A percentile compares a stretch with the other conserved stretches of the same genome.
Evolutionary conservation across 2,113 vertebrate species (phyloP).

Genomic region (human (Homo sapiens)): DNA sequence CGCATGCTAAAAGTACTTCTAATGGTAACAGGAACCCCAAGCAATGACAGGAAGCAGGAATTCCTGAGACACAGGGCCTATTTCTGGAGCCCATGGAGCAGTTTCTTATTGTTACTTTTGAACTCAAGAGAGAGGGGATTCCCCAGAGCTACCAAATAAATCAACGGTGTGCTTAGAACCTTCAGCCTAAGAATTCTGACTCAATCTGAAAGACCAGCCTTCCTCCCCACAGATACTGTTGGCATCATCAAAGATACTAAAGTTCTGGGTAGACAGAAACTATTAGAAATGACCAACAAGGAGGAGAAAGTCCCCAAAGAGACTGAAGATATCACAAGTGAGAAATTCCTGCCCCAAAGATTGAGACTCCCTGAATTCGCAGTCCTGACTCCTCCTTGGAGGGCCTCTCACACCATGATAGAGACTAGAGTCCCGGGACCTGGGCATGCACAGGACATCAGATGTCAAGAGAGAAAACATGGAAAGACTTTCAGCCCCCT

Average conservation of each 20-base stretch:
- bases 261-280: not conserved
- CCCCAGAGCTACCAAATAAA: not conserved
- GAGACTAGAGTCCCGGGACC: not conserved
- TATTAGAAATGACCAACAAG: not conserved
- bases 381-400: not conserved
- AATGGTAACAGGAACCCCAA: constrained; percentile 52
- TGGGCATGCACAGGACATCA: not conserved
- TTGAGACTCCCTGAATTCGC: not conserved
- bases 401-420: not conserved
- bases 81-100: constrained; percentile 20
- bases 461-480: not conserved
- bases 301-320: not conserved
- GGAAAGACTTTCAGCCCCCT: not conserved
- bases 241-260: too few relatives aligned
- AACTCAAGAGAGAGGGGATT: constrained; percentile 50
- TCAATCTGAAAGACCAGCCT: not conserved
- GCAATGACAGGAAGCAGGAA: constrained; percentile 73
- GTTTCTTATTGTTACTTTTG: constrained; percentile 38
- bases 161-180: not conserved
- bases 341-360: not conserved
- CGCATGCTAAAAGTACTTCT: constrained; percentile 21
- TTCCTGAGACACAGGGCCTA: constrained; percentile 52
- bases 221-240: not conserved
- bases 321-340: not conserved
- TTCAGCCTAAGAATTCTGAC: not conserved